A percentile compares a stretch with the other conserved stretches of the same genome.
These are phyloP conservation scores for Platorchestia sp. DNA, from an alignment of 1,140 invertebrate species.

Conservation along the genomic window DNA sequence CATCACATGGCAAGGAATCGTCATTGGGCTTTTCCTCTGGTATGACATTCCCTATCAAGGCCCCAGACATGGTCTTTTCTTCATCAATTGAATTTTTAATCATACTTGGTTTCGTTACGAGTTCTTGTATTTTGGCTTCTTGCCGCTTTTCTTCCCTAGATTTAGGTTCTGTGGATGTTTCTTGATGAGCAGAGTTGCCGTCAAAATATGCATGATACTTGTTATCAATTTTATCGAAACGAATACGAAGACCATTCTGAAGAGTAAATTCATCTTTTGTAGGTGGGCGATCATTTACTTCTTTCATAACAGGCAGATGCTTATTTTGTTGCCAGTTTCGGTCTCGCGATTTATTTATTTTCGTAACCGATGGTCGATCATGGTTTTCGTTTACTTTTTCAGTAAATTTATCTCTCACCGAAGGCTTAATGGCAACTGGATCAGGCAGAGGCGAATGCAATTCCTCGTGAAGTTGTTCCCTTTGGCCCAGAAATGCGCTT, in stretches of 20 bases:
- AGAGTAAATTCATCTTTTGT: constrained; percentile 35
- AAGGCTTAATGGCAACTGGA: background rate
- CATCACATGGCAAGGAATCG: background rate
- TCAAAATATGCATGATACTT: constrained; percentile 45
- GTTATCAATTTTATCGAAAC: constrained; percentile 14
- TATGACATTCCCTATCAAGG: background rate
- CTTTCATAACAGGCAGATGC: constrained; percentile 17
- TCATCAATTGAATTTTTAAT: background rate
- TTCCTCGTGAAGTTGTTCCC: background rate
- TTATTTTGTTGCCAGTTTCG: constrained; percentile 11
- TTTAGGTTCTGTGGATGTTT: background rate
- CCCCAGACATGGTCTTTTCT: background rate
- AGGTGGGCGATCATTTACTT: background rate
- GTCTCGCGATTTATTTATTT: background rate
- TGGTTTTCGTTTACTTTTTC: background rate
- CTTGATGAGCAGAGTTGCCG: background rate
- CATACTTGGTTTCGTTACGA: background rate
- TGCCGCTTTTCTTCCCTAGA: background rate
- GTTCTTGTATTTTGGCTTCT: background rate
- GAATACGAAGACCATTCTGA: constrained; percentile 28
- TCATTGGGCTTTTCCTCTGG: background rate
- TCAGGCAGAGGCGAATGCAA: background rate
- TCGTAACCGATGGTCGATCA: background rate
- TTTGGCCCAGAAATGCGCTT: background rate
- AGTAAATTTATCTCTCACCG: background rate